These are phyloP conservation scores for Sebastolobus alascanus DNA, from an alignment of 2,797 vertebrate genomes.

Conservation along the genomic window DNA sequence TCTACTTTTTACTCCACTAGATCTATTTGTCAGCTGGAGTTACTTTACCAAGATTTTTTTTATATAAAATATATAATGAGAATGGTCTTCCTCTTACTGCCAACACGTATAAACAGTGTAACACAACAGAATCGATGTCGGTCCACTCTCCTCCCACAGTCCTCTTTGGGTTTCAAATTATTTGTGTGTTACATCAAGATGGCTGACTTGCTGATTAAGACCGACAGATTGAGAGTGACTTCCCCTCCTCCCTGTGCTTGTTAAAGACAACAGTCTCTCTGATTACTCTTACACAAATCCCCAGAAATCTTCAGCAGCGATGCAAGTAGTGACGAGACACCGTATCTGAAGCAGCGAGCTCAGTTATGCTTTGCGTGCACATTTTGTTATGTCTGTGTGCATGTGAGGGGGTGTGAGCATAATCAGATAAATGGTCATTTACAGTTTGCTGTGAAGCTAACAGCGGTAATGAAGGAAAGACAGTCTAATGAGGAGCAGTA, in stretches of 20 bases:
- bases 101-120: not conserved
- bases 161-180: conserved; percentile 48
- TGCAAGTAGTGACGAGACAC: not conserved
- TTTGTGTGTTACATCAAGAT: conserved; percentile 39
- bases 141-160: not conserved
- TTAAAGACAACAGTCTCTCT: conserved; percentile 14
- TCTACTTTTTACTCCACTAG: too few species aligned
- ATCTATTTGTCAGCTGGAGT: too few species aligned
- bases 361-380: not conserved
- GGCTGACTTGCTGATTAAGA: conserved; percentile 45
- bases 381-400: not conserved
- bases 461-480: not conserved
- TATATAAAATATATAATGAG: too few species aligned
- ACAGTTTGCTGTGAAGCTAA: conserved; percentile 8
- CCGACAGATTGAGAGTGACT: conserved; percentile 39
- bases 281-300: conserved; percentile 16
- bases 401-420: not conserved
- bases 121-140: not conserved
- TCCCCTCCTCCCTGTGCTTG: not conserved
- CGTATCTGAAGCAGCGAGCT: not conserved
- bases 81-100: conserved; percentile 1
- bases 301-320: not conserved
- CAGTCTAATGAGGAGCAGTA: conserved; percentile 11
- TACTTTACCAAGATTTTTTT: too few species aligned
- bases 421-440: not conserved